Percentiles rank a stretch among this genome's conserved stretches.
These are phyloP conservation scores for Valencia hispanica DNA, from an alignment of 2,797 vertebrate species.

Conservation along the genomic window DNA sequence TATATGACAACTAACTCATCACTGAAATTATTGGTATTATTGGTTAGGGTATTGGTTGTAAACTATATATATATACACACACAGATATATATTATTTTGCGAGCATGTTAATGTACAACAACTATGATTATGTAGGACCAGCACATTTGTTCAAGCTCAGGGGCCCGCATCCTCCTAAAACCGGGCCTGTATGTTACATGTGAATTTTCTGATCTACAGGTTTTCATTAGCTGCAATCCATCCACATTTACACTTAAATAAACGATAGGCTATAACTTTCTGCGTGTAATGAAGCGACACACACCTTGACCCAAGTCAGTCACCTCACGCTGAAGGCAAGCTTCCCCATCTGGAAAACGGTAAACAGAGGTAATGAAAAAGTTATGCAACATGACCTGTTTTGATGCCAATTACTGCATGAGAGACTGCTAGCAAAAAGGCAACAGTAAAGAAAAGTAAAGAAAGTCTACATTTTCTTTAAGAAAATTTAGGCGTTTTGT, in stretches of 20 bases:
- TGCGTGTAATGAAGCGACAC: not conserved
- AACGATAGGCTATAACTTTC: not conserved
- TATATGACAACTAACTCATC: no score
- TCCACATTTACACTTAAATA: not conserved
- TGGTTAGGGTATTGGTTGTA: no score
- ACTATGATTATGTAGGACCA: no score
- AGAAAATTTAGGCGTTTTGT: not conserved
- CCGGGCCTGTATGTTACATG: no score
- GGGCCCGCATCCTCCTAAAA: no score
- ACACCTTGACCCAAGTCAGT: slow-evolving; percentile 51
- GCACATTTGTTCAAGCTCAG: no score
- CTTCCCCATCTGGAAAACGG: slow-evolving; percentile 47
- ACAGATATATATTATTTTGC: no score
- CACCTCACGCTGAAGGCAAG: slow-evolving; percentile 45
- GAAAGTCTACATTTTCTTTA: not conserved
- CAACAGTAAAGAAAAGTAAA: not conserved
- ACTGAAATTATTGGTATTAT: no score
- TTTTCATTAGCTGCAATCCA: not conserved
- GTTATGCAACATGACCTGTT: slow-evolving; percentile 38
- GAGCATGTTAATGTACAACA: no score
- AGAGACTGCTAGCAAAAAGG: not conserved
- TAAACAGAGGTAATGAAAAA: slow-evolving; percentile 5
- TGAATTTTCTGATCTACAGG: not conserved
- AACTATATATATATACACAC: no score
- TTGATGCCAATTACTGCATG: slow-evolving; percentile 1